Evolutionary conservation across 2,888 invertebrate genomes (phyloP).

Genomic region (Caenorhabditis panamensis): DNA sequence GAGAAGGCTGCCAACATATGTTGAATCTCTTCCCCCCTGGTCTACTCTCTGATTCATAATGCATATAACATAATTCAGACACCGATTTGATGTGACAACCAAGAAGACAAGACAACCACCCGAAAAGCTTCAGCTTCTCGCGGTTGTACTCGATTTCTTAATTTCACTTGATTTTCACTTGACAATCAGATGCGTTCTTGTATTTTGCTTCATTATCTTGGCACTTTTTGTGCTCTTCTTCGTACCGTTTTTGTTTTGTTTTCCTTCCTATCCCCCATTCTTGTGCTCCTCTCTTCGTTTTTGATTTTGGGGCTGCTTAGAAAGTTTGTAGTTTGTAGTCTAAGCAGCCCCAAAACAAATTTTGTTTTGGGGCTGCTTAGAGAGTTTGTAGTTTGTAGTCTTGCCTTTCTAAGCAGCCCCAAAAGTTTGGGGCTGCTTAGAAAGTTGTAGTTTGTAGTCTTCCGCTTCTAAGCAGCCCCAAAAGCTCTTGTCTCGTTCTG

Average conservation of each 20-base stretch:
- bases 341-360: too few relatives aligned
- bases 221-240: too few relatives aligned
- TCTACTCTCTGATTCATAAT: conserved; percentile 45
- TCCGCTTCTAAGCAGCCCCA: too few relatives aligned
- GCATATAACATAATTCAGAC: conserved; percentile 57
- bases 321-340: too few relatives aligned
- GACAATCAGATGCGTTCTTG: not conserved
- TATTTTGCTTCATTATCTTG: not conserved
- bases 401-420: too few relatives aligned
- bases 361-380: too few relatives aligned
- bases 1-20: conserved; percentile 59
- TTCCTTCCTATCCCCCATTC: not conserved
- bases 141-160: too few relatives aligned
- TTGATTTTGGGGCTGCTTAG: too few relatives aligned
- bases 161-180: conserved; percentile 4
- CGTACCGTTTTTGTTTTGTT: not conserved
- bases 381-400: too few relatives aligned
- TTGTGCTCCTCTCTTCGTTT: not conserved
- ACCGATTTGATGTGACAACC: conserved; percentile 54
- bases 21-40: conserved; percentile 41
- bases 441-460: too few relatives aligned
- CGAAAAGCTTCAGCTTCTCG: conserved; percentile 33
- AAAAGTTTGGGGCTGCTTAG: too few relatives aligned
- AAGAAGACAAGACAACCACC: not conserved
- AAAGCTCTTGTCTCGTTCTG: too few relatives aligned